Percentiles rank a stretch among this genome's conserved stretches.
Conservation (phyloP, 2,113 vertebrate species). For the Tricholaema leucomelas region DNA sequence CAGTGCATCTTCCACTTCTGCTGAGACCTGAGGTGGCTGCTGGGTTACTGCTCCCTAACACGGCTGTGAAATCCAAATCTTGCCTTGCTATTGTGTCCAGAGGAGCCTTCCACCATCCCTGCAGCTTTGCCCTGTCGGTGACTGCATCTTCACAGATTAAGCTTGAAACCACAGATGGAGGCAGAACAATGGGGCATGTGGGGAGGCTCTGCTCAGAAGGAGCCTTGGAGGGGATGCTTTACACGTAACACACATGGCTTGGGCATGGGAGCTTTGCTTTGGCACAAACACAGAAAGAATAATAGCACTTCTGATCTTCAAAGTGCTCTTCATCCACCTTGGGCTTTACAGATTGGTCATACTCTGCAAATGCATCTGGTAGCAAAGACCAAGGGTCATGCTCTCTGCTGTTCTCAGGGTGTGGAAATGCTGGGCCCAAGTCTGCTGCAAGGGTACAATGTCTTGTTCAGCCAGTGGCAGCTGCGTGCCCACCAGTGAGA, state of each 20-base stretch:
- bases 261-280: neutral
- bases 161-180: neutral
- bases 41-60: neutral
- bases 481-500: neutral
- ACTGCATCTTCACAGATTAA: neutral
- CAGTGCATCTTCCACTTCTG: neutral
- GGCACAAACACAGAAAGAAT: slow-evolving; percentile 46
- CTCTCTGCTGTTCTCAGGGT: neutral
- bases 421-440: slow-evolving; percentile 11
- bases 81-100: neutral
- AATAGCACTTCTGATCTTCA: slow-evolving; percentile 48
- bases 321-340: slow-evolving; percentile 20
- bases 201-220: neutral
- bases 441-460: neutral
- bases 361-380: slow-evolving; percentile 23
- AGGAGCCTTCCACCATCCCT: neutral
- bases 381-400: slow-evolving; percentile 44
- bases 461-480: slow-evolving; percentile 11
- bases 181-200: neutral
- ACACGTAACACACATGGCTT: slow-evolving; percentile 29
- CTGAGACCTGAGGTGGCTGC: neutral
- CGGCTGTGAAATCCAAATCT: neutral
- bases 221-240: neutral
- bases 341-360: slow-evolving; percentile 23
- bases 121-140: neutral